Evolutionary conservation across 2,797 vertebrate species (phyloP).

Genomic region (Naso thynnoides): DNA sequence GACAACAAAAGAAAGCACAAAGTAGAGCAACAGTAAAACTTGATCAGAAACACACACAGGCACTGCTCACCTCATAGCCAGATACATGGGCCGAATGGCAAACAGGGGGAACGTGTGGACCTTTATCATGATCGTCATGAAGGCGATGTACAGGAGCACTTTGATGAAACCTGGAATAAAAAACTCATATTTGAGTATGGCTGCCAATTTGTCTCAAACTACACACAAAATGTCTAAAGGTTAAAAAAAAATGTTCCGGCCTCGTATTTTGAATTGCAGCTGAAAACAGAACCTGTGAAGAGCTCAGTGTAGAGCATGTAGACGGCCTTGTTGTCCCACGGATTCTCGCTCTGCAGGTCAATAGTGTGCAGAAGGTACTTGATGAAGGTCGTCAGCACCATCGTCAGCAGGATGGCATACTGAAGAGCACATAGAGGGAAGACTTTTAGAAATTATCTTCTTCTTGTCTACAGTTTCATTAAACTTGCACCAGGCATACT

Average conservation of each 20-base stretch:
- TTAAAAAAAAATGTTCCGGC: too few relatives aligned
- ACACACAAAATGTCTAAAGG: not conserved
- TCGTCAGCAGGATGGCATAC: slow-evolving; percentile 96
- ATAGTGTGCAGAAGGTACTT: slow-evolving; percentile 94
- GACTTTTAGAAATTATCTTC: not conserved
- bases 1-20: too few relatives aligned
- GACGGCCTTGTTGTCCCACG: slow-evolving; percentile 98
- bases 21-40: not conserved
- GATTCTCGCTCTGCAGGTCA: slow-evolving; percentile 96
- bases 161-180: slow-evolving; percentile 92
- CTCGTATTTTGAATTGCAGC: not conserved
- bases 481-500: not conserved
- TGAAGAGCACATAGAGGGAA: slow-evolving; percentile 55
- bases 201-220: too few relatives aligned
- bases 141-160: slow-evolving; percentile 96
- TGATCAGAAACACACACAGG: not conserved
- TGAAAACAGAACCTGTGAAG: slow-evolving; percentile 87
- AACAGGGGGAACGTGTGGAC: slow-evolving; percentile 98
- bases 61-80: slow-evolving; percentile 94
- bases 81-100: slow-evolving; percentile 97
- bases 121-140: slow-evolving; percentile 99
- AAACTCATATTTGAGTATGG: not conserved
- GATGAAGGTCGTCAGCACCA: slow-evolving; percentile 96
- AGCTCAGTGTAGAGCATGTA: slow-evolving; percentile 98
- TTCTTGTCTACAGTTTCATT: not conserved